Evolutionary conservation across 1,140 invertebrate species (phyloP).

Genomic region (Musca vetustissima): DNA sequence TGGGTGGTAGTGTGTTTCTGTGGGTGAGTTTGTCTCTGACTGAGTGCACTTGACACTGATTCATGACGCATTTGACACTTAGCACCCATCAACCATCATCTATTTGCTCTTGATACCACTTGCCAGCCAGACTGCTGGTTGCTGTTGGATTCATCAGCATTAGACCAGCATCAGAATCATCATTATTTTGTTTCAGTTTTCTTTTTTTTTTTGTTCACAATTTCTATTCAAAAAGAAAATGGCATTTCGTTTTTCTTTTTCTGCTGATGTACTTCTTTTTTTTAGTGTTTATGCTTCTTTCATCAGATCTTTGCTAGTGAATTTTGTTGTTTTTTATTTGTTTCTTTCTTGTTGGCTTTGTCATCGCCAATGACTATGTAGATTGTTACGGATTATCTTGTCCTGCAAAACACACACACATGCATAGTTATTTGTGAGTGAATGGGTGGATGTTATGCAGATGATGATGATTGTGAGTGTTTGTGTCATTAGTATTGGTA

Average conservation of each 20-base stretch:
- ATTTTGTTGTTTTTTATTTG: too few relatives aligned
- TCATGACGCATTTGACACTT: constrained; percentile 24
- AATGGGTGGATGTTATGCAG: not conserved
- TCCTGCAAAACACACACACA: constrained; percentile 5
- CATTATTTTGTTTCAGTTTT: too few relatives aligned
- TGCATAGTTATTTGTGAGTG: not conserved
- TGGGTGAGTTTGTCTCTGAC: not conserved
- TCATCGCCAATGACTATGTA: constrained; percentile 5
- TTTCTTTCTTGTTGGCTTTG: too few relatives aligned
- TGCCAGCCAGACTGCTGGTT: too few relatives aligned
- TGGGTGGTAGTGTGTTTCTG: not conserved
- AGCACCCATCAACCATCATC: constrained; percentile 9
- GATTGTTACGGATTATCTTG: constrained; percentile 21
- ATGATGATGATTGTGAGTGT: not conserved
- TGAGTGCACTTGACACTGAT: constrained; percentile 20
- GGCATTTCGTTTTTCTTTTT: not conserved
- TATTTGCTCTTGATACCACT: not conserved
- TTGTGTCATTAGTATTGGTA: not conserved
- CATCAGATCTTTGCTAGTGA: not conserved
- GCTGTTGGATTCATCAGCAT: too few relatives aligned
- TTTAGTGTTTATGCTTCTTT: not conserved
- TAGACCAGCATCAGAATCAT: too few relatives aligned
- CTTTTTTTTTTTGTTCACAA: too few relatives aligned
- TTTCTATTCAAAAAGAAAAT: too few relatives aligned
- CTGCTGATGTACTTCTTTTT: not conserved